Evolutionary conservation across 2,113 vertebrate species (phyloP).

Genomic region (Centropus unirufus): DNA sequence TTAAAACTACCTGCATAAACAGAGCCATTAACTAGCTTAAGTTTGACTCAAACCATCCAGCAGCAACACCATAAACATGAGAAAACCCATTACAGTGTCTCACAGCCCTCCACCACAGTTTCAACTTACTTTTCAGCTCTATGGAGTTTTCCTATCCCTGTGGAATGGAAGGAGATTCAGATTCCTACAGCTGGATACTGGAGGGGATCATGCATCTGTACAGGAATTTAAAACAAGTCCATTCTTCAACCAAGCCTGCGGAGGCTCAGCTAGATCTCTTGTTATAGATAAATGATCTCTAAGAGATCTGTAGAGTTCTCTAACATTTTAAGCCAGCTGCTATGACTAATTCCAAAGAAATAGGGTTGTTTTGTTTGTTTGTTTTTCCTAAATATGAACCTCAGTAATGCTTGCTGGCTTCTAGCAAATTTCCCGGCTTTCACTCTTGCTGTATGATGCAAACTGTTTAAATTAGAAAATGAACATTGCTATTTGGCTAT

Average conservation of each 20-base stretch:
- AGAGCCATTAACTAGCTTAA: not conserved
- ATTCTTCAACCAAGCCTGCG: not conserved
- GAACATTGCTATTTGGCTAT: accelerated
- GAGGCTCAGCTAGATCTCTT: not conserved
- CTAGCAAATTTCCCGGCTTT: not conserved
- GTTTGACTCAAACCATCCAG: not conserved
- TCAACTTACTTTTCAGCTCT: not conserved
- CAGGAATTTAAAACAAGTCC: not conserved
- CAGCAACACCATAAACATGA: not conserved
- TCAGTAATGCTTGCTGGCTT: not conserved
- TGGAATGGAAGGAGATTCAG: not conserved
- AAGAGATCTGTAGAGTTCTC: not conserved
- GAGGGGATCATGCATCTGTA: not conserved
- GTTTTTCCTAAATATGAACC: not conserved
- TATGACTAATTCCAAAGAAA: not conserved
- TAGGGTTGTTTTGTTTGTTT: not conserved
- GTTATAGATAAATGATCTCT: not conserved
- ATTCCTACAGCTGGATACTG: not conserved
- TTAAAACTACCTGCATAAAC: not conserved
- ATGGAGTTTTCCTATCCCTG: not conserved
- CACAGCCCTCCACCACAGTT: accelerated
- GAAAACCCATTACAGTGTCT: not conserved
- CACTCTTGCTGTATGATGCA: not conserved
- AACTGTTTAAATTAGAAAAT: not conserved
- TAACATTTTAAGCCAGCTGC: not conserved